Conservation (phyloP, 2,888 invertebrate species). For the Sminthurinus aureus region DNA sequence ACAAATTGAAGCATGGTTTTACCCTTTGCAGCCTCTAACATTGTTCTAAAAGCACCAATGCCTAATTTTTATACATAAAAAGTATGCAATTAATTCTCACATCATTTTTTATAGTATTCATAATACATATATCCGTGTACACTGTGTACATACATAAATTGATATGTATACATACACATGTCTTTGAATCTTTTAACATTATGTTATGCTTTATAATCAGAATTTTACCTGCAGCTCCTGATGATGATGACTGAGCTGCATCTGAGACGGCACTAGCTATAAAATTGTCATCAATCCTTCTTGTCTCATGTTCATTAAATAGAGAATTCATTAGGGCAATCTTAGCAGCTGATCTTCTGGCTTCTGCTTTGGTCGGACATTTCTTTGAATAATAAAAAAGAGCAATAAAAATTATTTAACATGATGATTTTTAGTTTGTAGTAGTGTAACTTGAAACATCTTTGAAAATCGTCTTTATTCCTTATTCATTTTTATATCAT, state of each 20-base stretch:
- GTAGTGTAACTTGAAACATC: not conserved
- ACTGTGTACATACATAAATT: too few species aligned
- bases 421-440: too few species aligned
- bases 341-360: slow-evolving; percentile 91
- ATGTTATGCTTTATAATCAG: too few species aligned
- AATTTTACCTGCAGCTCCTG: not conserved
- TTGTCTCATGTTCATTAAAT: slow-evolving; percentile 93
- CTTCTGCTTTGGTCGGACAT: slow-evolving; percentile 94
- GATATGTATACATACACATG: too few species aligned
- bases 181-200: too few species aligned
- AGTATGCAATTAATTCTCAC: too few species aligned
- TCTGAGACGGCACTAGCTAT: slow-evolving; percentile 92
- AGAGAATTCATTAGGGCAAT: slow-evolving; percentile 97
- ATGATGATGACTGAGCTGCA: slow-evolving; percentile 66
- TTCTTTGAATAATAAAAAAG: slow-evolving; percentile 74
- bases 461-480: not conserved
- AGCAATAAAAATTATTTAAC: not conserved
- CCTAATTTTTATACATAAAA: slow-evolving; percentile 65
- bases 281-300: slow-evolving; percentile 91
- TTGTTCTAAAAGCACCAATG: slow-evolving; percentile 72
- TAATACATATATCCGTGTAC: too few species aligned
- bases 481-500: not conserved
- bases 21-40: slow-evolving; percentile 72
- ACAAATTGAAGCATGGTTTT: slow-evolving; percentile 96
- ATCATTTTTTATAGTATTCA: too few species aligned